phyloP scores from a whole-genome alignment of 2,797 vertebrate genomes.

The Alexandromys oeconomus region DNA sequence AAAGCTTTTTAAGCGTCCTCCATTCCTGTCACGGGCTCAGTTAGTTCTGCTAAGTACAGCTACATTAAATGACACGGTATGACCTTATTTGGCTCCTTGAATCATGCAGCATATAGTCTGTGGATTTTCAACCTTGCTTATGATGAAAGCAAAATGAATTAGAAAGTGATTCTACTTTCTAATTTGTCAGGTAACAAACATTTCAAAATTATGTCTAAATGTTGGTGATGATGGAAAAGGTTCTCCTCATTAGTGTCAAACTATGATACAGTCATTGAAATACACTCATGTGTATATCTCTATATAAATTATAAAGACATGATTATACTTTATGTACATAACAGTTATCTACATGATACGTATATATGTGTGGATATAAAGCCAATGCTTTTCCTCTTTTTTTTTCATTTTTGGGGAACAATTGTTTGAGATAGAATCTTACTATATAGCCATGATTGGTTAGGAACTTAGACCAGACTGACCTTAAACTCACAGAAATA shows the following conservation, averaged over 20 bases:
- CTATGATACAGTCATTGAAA: not conserved
- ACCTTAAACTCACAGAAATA: not conserved
- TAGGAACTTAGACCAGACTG: not conserved
- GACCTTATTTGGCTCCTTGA: not conserved
- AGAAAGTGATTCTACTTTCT: not conserved
- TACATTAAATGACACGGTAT: not conserved
- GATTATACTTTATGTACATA: not conserved
- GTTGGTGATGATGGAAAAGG: not conserved
- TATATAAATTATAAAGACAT: not conserved
- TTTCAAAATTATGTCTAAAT: not conserved
- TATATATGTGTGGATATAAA: not conserved
- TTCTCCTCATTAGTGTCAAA: not conserved
- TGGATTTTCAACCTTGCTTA: not conserved
- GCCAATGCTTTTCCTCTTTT: not conserved
- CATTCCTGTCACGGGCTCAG: not conserved
- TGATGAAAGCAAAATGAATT: constrained; percentile 20
- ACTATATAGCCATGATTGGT: not conserved
- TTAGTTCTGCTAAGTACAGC: not conserved
- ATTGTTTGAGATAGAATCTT: not conserved
- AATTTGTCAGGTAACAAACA: not conserved
- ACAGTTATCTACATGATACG: not conserved
- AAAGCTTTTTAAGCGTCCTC: not conserved
- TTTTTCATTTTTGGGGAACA: not conserved
- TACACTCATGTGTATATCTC: not conserved
- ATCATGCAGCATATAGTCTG: not conserved